Conservation (phyloP, 2,113 vertebrate species). For the Podocnemis expansa region DNA sequence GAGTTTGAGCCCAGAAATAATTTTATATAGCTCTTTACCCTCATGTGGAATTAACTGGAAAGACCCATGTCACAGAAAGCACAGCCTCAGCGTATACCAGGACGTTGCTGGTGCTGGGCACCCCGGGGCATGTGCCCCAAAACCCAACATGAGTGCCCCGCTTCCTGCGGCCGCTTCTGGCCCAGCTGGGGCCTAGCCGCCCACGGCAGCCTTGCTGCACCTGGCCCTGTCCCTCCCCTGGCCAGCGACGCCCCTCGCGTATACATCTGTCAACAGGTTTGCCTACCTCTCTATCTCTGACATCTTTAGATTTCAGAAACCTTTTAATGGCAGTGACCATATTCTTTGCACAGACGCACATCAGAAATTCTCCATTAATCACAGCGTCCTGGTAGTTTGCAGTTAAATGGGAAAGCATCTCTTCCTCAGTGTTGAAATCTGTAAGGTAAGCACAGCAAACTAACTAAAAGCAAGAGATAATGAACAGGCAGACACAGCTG, state of each 20-base stretch:
- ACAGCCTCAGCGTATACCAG: not conserved
- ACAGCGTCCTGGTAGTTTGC: conserved; percentile 82
- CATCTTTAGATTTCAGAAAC: conserved; percentile 74
- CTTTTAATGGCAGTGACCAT: conserved; percentile 80
- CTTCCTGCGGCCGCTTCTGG: too few relatives aligned
- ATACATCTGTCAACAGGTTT: not conserved
- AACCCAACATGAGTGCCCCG: too few relatives aligned
- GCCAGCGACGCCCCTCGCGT: too few relatives aligned
- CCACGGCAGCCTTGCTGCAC: too few relatives aligned
- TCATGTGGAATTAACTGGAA: not conserved
- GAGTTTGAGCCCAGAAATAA: not conserved
- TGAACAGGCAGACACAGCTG: not conserved
- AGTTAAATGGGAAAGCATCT: conserved; percentile 82
- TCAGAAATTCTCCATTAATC: conserved; percentile 61
- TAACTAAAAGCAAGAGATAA: not conserved
- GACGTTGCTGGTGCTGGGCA: too few relatives aligned
- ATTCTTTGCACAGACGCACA: conserved; percentile 74
- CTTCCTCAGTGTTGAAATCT: conserved; percentile 87
- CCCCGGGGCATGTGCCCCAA: too few relatives aligned
- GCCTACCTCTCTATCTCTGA: conserved; percentile 77
- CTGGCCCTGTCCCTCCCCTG: too few relatives aligned
- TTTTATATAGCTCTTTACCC: not conserved
- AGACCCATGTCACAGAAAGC: not conserved
- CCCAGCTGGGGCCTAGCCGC: too few relatives aligned
- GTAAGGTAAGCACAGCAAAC: not conserved